phyloP scores from a whole-genome alignment of 30 jellyfish, hydroid and myxozoan species.

The Hydractinia echinata region DNA sequence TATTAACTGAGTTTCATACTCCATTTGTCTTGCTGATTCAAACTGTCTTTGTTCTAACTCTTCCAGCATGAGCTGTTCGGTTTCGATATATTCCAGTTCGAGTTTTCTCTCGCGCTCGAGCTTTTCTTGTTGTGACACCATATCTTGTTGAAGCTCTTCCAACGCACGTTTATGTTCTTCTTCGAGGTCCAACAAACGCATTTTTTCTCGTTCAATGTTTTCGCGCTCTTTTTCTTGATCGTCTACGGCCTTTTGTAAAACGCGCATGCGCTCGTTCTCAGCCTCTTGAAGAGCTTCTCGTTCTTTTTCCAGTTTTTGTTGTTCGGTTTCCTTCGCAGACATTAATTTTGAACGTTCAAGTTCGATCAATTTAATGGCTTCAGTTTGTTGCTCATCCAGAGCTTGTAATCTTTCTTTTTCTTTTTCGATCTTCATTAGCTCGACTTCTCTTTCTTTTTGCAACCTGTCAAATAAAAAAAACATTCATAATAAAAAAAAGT shows the following conservation, averaged over 20 bases:
- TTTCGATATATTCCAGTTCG: constrained; percentile 88
- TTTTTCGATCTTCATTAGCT: constrained; percentile 55
- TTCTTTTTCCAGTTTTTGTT: constrained; percentile 65
- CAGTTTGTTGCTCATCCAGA: constrained; percentile 54
- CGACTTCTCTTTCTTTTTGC: constrained; percentile 73
- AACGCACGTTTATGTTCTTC: constrained; percentile 79
- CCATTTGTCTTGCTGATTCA: constrained; percentile 98
- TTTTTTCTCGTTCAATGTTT: constrained; percentile 78
- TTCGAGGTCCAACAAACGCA: constrained; percentile 77
- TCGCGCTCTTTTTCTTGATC: constrained; percentile 91
- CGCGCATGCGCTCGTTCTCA: constrained; percentile 67
- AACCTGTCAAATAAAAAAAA: constrained; percentile 46
- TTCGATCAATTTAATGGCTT: constrained; percentile 33
- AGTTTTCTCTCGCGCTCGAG: constrained; percentile 88
- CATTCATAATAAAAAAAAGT: neutral
- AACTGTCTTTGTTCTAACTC: constrained; percentile 96
- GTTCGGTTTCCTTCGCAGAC: constrained; percentile 58
- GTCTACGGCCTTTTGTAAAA: constrained; percentile 82
- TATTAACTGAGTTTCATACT: constrained; percentile 79
- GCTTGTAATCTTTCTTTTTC: constrained; percentile 57
- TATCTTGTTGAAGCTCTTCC: constrained; percentile 75
- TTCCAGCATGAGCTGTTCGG: constrained; percentile 97
- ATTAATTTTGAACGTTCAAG: constrained; percentile 23
- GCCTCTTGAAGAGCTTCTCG: constrained; percentile 42
- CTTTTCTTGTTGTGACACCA: constrained; percentile 88